phyloP scores from a whole-genome alignment of 2,113 vertebrate genomes.

The Rutilus rutilus region DNA sequence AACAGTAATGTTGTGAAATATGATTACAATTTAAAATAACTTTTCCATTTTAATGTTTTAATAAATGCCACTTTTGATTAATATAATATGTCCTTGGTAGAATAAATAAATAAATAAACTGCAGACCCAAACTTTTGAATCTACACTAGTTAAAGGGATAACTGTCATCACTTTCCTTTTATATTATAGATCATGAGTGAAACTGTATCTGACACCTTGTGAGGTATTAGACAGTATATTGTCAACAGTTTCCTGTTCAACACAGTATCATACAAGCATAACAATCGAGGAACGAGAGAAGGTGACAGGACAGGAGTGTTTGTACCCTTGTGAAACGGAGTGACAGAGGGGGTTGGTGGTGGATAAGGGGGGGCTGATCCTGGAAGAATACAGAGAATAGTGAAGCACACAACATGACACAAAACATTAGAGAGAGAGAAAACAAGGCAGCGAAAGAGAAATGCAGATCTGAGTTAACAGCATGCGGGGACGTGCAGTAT shows the following conservation, averaged over 20 bases:
- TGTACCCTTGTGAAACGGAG: slow-evolving; percentile 83
- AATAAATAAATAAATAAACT: background rate
- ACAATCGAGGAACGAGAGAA: background rate
- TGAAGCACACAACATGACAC: slow-evolving; percentile 58
- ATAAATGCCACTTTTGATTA: background rate
- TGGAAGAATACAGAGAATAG: slow-evolving; percentile 79
- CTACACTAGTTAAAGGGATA: too few relatives aligned
- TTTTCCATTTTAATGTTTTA: too few relatives aligned
- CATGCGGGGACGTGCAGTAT: slow-evolving; percentile 43
- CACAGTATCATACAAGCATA: background rate
- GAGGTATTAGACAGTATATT: background rate
- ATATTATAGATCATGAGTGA: background rate
- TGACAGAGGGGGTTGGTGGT: slow-evolving; percentile 81
- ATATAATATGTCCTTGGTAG: background rate
- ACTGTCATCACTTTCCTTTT: background rate
- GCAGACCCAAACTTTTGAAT: background rate
- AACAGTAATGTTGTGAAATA: too few relatives aligned
- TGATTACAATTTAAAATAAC: too few relatives aligned
- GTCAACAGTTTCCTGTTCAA: background rate
- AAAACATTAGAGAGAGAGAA: slow-evolving; percentile 21
- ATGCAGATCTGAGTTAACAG: background rate
- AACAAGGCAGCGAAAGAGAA: slow-evolving; percentile 17
- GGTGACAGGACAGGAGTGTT: slow-evolving; percentile 63
- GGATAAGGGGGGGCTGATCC: slow-evolving; percentile 75
- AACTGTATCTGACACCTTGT: background rate